Conservation (phyloP, 2,888 invertebrate genomes). For the Coelinius sp. region DNA sequence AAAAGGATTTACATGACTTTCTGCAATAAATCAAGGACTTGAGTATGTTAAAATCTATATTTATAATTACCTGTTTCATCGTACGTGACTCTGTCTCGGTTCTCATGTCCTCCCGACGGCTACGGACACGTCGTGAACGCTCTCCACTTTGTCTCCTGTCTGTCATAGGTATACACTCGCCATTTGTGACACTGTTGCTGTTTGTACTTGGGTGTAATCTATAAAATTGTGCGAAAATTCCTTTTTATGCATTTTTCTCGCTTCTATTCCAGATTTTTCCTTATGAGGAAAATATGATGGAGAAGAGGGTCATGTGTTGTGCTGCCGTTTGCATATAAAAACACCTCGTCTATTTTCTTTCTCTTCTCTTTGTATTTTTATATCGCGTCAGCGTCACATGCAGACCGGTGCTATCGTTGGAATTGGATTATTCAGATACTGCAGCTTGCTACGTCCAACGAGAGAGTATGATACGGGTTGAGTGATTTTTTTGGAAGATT, state of each 20-base stretch:
- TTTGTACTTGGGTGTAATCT: slow-evolving; percentile 56
- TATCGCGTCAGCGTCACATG: neutral
- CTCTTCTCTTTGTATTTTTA: neutral
- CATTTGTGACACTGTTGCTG: slow-evolving; percentile 46
- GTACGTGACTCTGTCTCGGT: slow-evolving; percentile 65
- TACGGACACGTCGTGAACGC: slow-evolving; percentile 57
- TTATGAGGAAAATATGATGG: neutral
- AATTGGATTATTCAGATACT: neutral
- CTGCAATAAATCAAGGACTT: neutral
- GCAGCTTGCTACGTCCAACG: neutral
- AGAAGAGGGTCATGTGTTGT: neutral
- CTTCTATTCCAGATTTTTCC: neutral
- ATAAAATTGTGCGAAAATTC: slow-evolving; percentile 32
- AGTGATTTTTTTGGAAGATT: too few relatives aligned
- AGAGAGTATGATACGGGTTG: too few relatives aligned
- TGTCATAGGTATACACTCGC: slow-evolving; percentile 63
- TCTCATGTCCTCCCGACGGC: slow-evolving; percentile 58
- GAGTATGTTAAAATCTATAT: neutral
- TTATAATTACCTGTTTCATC: slow-evolving; percentile 59
- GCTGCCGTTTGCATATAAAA: neutral
- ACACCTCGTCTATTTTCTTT: neutral
- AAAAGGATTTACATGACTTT: too few relatives aligned
- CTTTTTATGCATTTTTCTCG: neutral
- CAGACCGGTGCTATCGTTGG: neutral
- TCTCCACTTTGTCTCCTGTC: slow-evolving; percentile 54